Percentiles rank a stretch among this genome's conserved stretches.
Evolutionary conservation across 2,888 invertebrate species (phyloP).

Genomic region (Mesoligia furuncula): DNA sequence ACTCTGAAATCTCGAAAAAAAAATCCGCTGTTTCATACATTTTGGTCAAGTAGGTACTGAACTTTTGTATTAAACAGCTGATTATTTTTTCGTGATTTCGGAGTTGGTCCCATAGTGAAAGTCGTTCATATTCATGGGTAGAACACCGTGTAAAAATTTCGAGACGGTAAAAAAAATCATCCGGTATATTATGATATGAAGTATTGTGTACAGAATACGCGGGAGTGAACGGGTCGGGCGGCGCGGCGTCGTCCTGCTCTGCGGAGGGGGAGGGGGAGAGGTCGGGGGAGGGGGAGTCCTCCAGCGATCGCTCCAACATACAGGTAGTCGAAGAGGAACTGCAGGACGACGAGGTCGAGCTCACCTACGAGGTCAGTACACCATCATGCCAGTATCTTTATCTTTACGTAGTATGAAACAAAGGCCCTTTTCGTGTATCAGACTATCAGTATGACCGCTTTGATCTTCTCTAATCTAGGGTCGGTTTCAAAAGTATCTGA

Average conservation of each 20-base stretch:
- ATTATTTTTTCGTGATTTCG: no score
- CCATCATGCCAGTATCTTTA: neutral
- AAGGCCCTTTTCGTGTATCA: neutral
- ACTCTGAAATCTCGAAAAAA: no score
- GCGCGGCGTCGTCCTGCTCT: conserved; percentile 49
- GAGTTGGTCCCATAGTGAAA: no score
- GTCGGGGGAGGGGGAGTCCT: conserved; percentile 37
- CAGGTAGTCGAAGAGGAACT: conserved; percentile 78
- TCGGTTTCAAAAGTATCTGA: neutral
- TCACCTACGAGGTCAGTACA: conserved; percentile 69
- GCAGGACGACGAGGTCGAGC: conserved; percentile 77
- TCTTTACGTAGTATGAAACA: neutral
- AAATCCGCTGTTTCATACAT: no score
- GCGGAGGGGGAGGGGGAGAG: conserved; percentile 36
- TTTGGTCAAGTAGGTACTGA: no score
- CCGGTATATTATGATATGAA: no score
- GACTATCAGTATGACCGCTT: neutral
- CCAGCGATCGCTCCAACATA: conserved; percentile 68
- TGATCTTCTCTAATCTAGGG: neutral
- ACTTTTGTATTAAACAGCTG: no score
- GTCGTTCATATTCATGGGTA: no score
- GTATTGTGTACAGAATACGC: conserved; percentile 39
- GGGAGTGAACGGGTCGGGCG: conserved; percentile 23
- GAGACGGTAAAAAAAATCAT: no score
- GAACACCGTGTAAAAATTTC: no score